Base-by-base conservation (phyloP, 1,140 invertebrate species). In the Cydia fagiglandana region DNA sequence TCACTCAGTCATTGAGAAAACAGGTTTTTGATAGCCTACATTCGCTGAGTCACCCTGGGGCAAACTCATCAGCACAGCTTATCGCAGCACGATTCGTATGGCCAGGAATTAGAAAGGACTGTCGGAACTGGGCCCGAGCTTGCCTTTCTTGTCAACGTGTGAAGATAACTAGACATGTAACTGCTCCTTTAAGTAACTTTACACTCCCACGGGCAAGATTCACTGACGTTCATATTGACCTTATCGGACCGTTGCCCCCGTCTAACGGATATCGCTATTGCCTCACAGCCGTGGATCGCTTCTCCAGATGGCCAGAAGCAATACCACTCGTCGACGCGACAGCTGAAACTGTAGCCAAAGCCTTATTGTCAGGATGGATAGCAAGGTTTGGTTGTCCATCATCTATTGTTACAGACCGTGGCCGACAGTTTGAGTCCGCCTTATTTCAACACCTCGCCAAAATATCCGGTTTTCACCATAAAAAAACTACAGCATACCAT, bases 251-350 rank as follows among this genome's bases (percentile, higher is more conserved):
- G 10, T 76, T 93, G 13, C 85, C 88, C 30, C 74, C 75, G 34
- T 82, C 84, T 30, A 53, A 86, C 15, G 88, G 81, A 9, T 83
- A 73, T 45, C 38, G 20, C 15, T 93, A 93, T 73, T 79, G 80
- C 13, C 78, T 93, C 0, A 94, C 91, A 1, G 79, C 78, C 2
- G 85, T 92, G 7, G 86, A 93, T 75, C 74, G 87, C 15, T 93
- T 80, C 78, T 91, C 86, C 7, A 78, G 82, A 47, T 94, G 84
- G 86, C 91, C 56, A 64, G 56, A 64, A 56, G 50, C 5, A 66
- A 28, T 66, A 66, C 64, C 64, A 24, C 10, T 66, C 15, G 20
- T 66, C 28, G 64, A 28, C 64, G 64, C 64, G 0, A 66, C 13
- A 4, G 64, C 64, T n/a, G 20, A 66, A 66, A 34, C 17, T 13